phyloP scores from a whole-genome alignment of 2,888 invertebrate genomes.

The Drosophila pseudotalamancana region DNA sequence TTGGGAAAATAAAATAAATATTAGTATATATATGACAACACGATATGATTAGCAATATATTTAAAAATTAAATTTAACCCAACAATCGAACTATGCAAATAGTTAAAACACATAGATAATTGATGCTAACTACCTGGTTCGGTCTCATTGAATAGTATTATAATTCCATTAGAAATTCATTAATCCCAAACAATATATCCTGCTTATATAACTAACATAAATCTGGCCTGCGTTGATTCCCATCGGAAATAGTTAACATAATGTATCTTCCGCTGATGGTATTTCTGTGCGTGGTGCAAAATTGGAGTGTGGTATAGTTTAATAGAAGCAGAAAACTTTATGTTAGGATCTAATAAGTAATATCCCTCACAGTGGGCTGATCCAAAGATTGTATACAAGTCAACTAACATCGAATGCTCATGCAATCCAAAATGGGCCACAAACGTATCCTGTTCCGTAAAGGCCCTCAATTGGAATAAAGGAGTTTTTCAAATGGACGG shows the following conservation, averaged over 20 bases:
- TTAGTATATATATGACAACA: too few relatives aligned
- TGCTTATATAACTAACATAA: too few relatives aligned
- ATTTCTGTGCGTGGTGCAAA: background rate
- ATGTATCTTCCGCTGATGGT: background rate
- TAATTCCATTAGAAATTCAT: too few relatives aligned
- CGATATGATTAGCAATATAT: too few relatives aligned
- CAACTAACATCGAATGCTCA: conserved; percentile 43
- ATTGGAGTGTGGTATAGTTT: background rate
- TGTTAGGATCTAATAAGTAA: rapidly evolving
- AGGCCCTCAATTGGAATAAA: conserved; percentile 53
- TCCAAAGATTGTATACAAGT: conserved; percentile 16
- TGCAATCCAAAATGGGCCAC: background rate
- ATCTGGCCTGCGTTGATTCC: background rate
- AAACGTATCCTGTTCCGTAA: conserved; percentile 32
- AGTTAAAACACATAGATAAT: too few relatives aligned
- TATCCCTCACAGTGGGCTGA: conserved; percentile 9
- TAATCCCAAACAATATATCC: too few relatives aligned
- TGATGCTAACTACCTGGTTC: too few relatives aligned
- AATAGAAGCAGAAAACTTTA: background rate
- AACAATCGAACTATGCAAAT: too few relatives aligned
- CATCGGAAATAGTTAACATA: background rate
- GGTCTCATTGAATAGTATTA: too few relatives aligned
- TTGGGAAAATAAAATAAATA: too few relatives aligned
- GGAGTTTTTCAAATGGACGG: conserved; percentile 41
- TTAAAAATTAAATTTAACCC: too few relatives aligned